Evolutionary conservation across 2,113 vertebrate species (phyloP).

Genomic region (Rallus limicola): DNA sequence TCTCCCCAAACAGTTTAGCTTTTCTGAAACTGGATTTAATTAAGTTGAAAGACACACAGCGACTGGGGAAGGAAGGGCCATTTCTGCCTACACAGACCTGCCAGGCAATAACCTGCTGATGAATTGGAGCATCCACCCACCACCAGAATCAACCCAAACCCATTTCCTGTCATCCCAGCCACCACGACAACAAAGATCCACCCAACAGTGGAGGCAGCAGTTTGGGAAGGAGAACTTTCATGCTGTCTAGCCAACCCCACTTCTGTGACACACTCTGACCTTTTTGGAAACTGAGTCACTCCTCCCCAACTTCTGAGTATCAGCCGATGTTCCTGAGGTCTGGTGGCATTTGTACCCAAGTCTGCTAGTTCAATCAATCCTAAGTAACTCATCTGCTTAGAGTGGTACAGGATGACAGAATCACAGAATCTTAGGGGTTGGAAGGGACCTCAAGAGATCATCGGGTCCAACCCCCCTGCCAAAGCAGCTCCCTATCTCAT

Average conservation of each 20-base stretch:
- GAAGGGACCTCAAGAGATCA: too few relatives aligned
- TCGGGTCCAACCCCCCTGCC: too few relatives aligned
- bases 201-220: not conserved
- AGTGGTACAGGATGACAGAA: not conserved
- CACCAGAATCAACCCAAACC: not conserved
- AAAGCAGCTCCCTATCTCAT: too few relatives aligned
- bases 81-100: not conserved
- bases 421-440: too few relatives aligned
- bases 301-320: not conserved
- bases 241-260: not conserved
- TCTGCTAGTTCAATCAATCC: not conserved
- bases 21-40: constrained; percentile 54
- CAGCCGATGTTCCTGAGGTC: not conserved
- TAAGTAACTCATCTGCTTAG: not conserved
- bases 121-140: not conserved
- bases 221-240: not conserved
- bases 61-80: not conserved
- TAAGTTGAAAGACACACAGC: constrained; percentile 31
- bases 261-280: not conserved
- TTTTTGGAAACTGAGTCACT: not conserved
- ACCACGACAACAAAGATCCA: not conserved
- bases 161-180: not conserved
- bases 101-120: not conserved
- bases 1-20: constrained; percentile 45
- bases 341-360: not conserved